Conservation (phyloP, 2,797 vertebrate species). For the Arrhamphus sclerolepis region DNA sequence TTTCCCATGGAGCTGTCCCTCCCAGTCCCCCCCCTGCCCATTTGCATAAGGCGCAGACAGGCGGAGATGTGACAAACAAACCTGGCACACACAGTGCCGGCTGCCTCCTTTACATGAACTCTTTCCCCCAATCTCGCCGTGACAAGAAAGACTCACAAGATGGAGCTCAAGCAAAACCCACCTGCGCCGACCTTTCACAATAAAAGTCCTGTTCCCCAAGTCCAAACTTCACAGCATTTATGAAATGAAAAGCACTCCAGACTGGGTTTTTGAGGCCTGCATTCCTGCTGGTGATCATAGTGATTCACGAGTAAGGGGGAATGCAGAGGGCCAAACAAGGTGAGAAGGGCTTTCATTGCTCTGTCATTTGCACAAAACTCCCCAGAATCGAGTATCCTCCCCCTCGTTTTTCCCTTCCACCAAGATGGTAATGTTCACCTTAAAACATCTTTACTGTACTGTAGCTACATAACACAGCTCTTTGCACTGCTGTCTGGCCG, state of each 20-base stretch:
- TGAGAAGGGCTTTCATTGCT: constrained; percentile 67
- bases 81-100: constrained; percentile 80
- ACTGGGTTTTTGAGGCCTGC: constrained; percentile 26
- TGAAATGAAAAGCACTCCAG: no score
- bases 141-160: constrained; percentile 38
- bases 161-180: constrained; percentile 35
- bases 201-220: constrained; percentile 26
- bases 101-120: constrained; percentile 73
- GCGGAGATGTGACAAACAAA: constrained; percentile 84
- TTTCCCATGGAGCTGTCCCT: constrained; percentile 82
- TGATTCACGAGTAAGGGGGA: constrained; percentile 62
- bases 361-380: constrained; percentile 70
- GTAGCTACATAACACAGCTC: constrained; percentile 81
- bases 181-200: constrained; percentile 40
- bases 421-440: constrained; percentile 89
- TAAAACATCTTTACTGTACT: constrained; percentile 88
- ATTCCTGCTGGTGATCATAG: constrained; percentile 57
- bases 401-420: constrained; percentile 69
- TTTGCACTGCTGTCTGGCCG: constrained; percentile 81
- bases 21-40: constrained; percentile 65
- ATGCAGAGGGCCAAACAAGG: constrained; percentile 62
- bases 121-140: constrained; percentile 45
- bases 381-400: constrained; percentile 68
- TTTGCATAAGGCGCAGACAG: constrained; percentile 87
- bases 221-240: constrained; percentile 20